phyloP scores from a whole-genome alignment of 2,888 invertebrate genomes.

The Encarsia formosa region DNA sequence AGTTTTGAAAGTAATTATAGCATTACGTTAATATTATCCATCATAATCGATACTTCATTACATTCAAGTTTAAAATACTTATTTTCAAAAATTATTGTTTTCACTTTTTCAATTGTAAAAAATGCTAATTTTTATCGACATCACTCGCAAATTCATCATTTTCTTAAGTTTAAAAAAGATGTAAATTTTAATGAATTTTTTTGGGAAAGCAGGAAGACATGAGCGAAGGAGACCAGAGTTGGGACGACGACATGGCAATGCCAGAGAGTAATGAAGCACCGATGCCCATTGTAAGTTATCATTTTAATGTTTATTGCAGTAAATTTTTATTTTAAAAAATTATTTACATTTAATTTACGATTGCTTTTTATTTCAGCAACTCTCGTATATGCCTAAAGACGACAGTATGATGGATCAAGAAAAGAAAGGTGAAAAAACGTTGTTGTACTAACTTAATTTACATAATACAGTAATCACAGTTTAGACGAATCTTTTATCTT shows the following conservation, averaged over 20 bases:
- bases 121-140: too few relatives aligned
- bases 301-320: neutral
- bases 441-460: too few relatives aligned
- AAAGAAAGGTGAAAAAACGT: constrained; percentile 39
- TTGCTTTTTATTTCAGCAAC: constrained; percentile 32
- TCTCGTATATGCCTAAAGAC: constrained; percentile 47
- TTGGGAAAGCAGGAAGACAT: constrained; percentile 46
- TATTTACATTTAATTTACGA: neutral
- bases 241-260: constrained; percentile 49
- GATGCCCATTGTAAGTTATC: constrained; percentile 44
- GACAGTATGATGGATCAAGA: constrained; percentile 45
- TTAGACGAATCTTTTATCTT: too few relatives aligned
- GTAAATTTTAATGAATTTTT: too few relatives aligned
- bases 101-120: too few relatives aligned
- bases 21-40: too few relatives aligned
- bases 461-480: too few relatives aligned
- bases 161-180: too few relatives aligned
- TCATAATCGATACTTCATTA: too few relatives aligned
- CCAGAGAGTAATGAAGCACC: constrained; percentile 46
- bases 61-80: too few relatives aligned
- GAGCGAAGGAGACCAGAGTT: constrained; percentile 50
- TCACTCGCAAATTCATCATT: too few relatives aligned
- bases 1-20: neutral
- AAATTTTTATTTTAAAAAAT: neutral
- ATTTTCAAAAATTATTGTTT: too few relatives aligned